phyloP scores from a whole-genome alignment of 2,888 invertebrate genomes.

The Lypha dubia region DNA sequence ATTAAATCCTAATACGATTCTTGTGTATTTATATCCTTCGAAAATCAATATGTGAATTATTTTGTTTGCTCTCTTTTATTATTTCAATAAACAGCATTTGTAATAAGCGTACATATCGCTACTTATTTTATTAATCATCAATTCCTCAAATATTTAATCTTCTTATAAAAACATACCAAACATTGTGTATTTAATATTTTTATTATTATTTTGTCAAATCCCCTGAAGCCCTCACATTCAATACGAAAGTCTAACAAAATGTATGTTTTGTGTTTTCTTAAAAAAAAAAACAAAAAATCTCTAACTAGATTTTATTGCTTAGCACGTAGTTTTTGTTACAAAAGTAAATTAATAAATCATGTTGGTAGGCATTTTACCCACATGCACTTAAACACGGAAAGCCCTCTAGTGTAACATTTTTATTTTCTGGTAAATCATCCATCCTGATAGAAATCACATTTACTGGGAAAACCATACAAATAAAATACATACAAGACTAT shows the following conservation, averaged over 20 bases:
- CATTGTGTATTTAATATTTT: slow-evolving; percentile 11
- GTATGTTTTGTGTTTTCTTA: slow-evolving; percentile 7
- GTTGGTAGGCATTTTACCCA: slow-evolving; percentile 45
- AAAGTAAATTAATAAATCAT: slow-evolving; percentile 71
- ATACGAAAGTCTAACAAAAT: slow-evolving; percentile 5
- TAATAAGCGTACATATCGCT: neutral
- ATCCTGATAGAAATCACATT: slow-evolving; percentile 36
- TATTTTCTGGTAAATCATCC: slow-evolving; percentile 50
- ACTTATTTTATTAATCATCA: slow-evolving; percentile 45
- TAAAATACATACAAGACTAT: too few relatives aligned
- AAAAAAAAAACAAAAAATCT: slow-evolving; percentile 12
- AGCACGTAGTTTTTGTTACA: slow-evolving; percentile 39
- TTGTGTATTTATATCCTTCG: neutral
- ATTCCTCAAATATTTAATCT: slow-evolving; percentile 17
- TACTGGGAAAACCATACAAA: neutral
- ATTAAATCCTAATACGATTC: neutral
- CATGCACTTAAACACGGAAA: neutral
- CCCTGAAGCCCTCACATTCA: slow-evolving; percentile 20
- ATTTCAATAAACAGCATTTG: neutral
- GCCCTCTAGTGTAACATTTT: neutral
- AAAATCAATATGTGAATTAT: neutral
- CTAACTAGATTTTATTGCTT: slow-evolving; percentile 45
- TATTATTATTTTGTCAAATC: slow-evolving; percentile 35
- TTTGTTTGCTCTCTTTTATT: neutral
- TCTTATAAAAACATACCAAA: slow-evolving; percentile 25